phyloP scores from a whole-genome alignment of 2,113 vertebrate species.

The Cettia cetti region DNA sequence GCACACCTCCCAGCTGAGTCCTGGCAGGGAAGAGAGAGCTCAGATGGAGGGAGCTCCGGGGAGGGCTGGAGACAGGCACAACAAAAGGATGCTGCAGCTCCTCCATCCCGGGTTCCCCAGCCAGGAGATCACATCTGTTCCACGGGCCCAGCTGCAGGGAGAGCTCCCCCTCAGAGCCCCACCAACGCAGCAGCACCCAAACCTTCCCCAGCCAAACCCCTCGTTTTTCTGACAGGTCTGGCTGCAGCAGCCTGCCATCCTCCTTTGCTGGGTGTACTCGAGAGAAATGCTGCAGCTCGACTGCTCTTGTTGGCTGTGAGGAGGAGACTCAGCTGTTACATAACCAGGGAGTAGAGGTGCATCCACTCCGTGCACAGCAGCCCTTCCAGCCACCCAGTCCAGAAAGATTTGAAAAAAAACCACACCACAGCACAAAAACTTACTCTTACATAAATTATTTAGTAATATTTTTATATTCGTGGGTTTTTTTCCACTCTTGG shows the following conservation, averaged over 20 bases:
- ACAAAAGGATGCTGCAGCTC: slow-evolving; percentile 13
- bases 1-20: background rate
- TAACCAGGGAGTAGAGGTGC: background rate
- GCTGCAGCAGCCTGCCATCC: background rate
- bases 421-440: background rate
- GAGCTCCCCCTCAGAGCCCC: background rate
- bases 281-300: background rate
- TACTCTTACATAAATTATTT: background rate
- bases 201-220: background rate
- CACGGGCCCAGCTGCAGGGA: background rate
- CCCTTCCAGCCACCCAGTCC: background rate
- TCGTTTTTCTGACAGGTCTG: background rate
- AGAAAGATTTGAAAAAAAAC: background rate
- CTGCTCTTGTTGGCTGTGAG: background rate
- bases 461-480: background rate
- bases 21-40: background rate
- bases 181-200: background rate
- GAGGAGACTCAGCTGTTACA: background rate
- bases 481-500: background rate
- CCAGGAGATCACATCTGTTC: slow-evolving; percentile 17
- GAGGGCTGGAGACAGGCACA: background rate
- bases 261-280: background rate
- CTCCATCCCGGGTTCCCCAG: background rate
- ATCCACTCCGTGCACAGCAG: background rate
- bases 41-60: slow-evolving; percentile 14